Percentiles rank a stretch among this genome's conserved stretches.
phyloP scores from a whole-genome alignment of 1,140 invertebrate genomes.

The Drosophila malerkotliana region DNA sequence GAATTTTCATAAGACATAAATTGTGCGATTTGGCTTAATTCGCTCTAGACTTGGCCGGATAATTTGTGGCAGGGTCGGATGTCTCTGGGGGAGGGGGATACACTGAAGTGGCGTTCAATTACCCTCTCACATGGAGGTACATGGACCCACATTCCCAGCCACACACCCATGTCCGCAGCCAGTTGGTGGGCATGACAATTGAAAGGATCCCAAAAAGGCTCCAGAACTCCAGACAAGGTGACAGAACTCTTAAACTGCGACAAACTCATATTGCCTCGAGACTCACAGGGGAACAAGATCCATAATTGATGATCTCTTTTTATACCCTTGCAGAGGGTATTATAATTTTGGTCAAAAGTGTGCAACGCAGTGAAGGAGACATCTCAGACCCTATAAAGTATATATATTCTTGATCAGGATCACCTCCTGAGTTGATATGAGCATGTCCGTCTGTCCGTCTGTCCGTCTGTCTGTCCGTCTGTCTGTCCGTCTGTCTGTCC shows the following conservation, averaged over 20 bases:
- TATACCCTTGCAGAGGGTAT: too few species aligned
- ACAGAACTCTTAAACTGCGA: slow-evolving; percentile 43
- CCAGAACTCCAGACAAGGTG: slow-evolving; percentile 44
- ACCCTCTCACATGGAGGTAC: slow-evolving; percentile 48
- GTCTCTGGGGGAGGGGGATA: slow-evolving; percentile 13
- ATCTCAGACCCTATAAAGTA: too few species aligned
- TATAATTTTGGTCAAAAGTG: too few species aligned
- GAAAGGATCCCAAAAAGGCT: slow-evolving; percentile 4
- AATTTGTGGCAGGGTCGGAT: slow-evolving; percentile 64
- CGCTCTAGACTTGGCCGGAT: slow-evolving; percentile 69
- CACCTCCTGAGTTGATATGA: too few species aligned
- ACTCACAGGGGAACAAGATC: slow-evolving; percentile 1
- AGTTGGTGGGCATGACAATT: slow-evolving; percentile 11
- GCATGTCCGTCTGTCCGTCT: too few species aligned
- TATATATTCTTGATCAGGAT: too few species aligned
- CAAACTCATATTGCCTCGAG: slow-evolving; percentile 70
- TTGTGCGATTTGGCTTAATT: slow-evolving; percentile 79
- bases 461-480: too few species aligned
- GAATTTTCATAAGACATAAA: slow-evolving; percentile 81
- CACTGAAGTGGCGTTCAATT: slow-evolving; percentile 75
- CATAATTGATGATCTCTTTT: neutral
- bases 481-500: too few species aligned
- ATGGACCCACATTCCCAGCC: neutral
- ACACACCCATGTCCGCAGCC: neutral
- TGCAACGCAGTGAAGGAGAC: too few species aligned